Evolutionary conservation across 2,888 invertebrate genomes (phyloP), one percentile per base, ranked within the genome.

Genomic region (Papilio demoleus): DNA sequence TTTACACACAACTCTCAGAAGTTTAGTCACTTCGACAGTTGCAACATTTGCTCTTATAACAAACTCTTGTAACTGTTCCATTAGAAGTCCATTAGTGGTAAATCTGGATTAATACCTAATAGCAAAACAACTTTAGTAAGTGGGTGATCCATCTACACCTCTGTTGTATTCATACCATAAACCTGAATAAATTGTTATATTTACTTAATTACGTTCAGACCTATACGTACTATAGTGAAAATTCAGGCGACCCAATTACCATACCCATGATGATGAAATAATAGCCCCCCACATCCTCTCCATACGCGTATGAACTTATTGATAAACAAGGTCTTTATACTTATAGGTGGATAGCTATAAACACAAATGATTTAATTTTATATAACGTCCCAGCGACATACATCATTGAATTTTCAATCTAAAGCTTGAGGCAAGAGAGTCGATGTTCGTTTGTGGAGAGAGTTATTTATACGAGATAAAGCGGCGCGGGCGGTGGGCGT

Each of bases 391-490:
- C 70, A 73, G 71, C 69, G 68, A 67, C 38, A 36, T 50, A 58
- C 11, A 65, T 70, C 71, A 63, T 31, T 40, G 70, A 62, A 83
- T 71, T 77, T 72, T 78, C 66, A 70, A 71, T 77, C 74, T 77
- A 83, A 76, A 70, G 9, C 0, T 0, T 4, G 40, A 58, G 0
- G 1, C 0, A 0, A 58, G 83, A 86, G 78, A 81, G 86, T 80
- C 50, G 72, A 71, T 71, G 80, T 81, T 84, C 59, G 81, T 70
- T 77, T 76, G 81, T 50, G 71, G 71, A 38, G 70, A 71, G 27
- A 72, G 78, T 81, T 87, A 85, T 87, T 89, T 87, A 86, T 82
- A 83, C 82, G 87, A 88, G 90, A 90, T 90, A 88, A 88, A 88
- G 84, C 76, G 84, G 86, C 83, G 85, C 82, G 90, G 87, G n/a